Evolutionary conservation across 2,888 invertebrate species (phyloP), one percentile per base, ranked within the genome.

Genomic region (Agriopis aurantiaria): DNA sequence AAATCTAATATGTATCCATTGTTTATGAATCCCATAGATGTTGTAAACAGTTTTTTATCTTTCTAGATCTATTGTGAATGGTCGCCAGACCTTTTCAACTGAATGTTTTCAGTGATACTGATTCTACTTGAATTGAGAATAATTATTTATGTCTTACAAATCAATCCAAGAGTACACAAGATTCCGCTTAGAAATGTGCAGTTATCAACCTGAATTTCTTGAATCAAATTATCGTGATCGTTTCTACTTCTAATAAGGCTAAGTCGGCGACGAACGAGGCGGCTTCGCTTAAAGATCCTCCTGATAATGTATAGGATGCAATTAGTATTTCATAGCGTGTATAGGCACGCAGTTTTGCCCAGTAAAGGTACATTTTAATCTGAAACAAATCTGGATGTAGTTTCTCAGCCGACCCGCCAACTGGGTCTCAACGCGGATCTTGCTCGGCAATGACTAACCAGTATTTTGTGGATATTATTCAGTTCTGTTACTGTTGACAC

Each of bases 351-450:
- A 53, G 59, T 57, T 58, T 74, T 65, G 68, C 61, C 65, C 55
- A 70, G 71, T 69, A 70, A 72, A 73, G 76, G 76, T 74, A 69
- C 49, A 71, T 61, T 66, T 73, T 74, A 74, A 76, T 80, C 80
- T 82, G 65, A 78, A 80, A 76, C 78, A 74, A 84, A 83, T 83
- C 80, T 81, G 76, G 82, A 81, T 81, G 80, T 76, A 82, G 82
- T 81, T 82, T 81, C 82, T 80, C 82, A 80, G 86, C 82, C 52
- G 41, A 62, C 81, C 33, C 80, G 87, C 83, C 85, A 90, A 88
- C 82, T 88, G 86, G 89, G 88, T 83, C 85, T 82, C 80, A 72
- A 86, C 68, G 82, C 88, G 88, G 87, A 89, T 89, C 87, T 88
- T 79, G 77, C 63, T 71, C 74, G 75, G 74, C 80, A 80, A 82